A percentile compares a stretch with the other conserved stretches of the same genome.
Evolutionary conservation across 2,113 vertebrate genomes (phyloP).

Genomic region (Syrmaticus mikado): DNA sequence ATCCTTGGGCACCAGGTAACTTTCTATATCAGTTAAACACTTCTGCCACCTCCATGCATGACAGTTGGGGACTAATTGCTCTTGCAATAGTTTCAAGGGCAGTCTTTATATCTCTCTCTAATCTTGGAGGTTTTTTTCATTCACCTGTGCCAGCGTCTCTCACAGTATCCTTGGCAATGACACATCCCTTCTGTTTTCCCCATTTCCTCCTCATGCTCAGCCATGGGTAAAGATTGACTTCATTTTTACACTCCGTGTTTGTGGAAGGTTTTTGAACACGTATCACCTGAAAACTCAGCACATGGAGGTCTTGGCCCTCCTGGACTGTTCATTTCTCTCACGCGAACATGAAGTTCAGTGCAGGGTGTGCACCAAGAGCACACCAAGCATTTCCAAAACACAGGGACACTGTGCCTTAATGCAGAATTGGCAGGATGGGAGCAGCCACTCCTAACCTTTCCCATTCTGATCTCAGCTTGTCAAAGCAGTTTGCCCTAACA

Average conservation of each 20-base stretch:
- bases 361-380: background rate
- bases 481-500: background rate
- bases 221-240: background rate
- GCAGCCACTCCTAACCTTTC: background rate
- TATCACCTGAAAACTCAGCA: background rate
- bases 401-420: fast-evolving
- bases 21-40: background rate
- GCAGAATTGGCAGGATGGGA: background rate
- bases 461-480: background rate
- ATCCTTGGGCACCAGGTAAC: background rate
- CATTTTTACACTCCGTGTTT: background rate
- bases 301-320: background rate
- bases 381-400: background rate
- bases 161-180: background rate
- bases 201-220: background rate
- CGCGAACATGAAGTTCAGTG: background rate
- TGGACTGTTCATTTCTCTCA: background rate
- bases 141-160: background rate
- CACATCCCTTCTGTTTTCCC: background rate
- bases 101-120: background rate
- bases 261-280: background rate
- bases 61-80: background rate
- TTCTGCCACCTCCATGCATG: background rate
- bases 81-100: background rate
- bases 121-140: background rate